phyloP scores from a whole-genome alignment of 2,888 invertebrate species.

The Alcis repandata region DNA sequence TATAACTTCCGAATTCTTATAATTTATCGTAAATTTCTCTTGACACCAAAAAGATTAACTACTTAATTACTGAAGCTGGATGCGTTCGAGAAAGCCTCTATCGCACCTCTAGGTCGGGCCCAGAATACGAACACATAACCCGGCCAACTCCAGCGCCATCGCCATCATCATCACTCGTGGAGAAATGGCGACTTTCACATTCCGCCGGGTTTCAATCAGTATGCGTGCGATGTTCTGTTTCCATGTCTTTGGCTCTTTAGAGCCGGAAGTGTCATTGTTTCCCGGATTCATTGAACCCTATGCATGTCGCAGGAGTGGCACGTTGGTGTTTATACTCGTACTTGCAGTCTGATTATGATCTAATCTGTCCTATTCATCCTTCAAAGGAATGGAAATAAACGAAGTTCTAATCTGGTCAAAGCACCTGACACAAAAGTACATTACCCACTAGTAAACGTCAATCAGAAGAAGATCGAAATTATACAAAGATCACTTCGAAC shows the following conservation, averaged over 20 bases:
- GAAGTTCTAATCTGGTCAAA: neutral
- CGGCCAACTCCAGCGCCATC: conserved; percentile 18
- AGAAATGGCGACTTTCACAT: conserved; percentile 50
- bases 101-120: conserved; percentile 41
- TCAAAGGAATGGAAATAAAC: neutral
- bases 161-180: conserved; percentile 27
- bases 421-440: neutral
- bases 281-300: conserved; percentile 79
- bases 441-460: no score
- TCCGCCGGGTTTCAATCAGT: conserved; percentile 58
- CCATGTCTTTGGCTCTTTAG: conserved; percentile 62
- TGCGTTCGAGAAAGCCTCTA: conserved; percentile 57
- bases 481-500: no score
- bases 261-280: conserved; percentile 77
- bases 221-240: conserved; percentile 61
- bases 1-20: conserved; percentile 2
- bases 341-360: conserved; percentile 1
- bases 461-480: no score
- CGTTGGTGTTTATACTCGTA: neutral
- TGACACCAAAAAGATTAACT: conserved; percentile 25
- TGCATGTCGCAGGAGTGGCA: conserved; percentile 60
- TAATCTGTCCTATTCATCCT: neutral
- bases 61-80: conserved; percentile 42
- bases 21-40: conserved; percentile 25
- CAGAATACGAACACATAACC: conserved; percentile 35